phyloP scores from a whole-genome alignment of 2,888 invertebrate species.

The Oscheius sp. region DNA sequence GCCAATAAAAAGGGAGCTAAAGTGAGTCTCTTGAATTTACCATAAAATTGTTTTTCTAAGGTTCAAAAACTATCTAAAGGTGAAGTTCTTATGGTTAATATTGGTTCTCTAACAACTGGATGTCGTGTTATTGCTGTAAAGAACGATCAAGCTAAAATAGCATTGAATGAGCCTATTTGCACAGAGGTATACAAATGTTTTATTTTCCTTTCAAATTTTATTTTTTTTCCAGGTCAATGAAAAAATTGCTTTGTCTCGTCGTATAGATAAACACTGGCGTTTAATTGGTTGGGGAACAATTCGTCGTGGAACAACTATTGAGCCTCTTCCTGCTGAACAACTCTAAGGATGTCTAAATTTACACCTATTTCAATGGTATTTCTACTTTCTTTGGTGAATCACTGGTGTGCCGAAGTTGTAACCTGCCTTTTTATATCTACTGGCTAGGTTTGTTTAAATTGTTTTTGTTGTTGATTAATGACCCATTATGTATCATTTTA shows the following conservation, averaged over 20 bases:
- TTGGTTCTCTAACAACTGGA: slow-evolving; percentile 97
- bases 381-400: slow-evolving; percentile 11
- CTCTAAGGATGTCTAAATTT: not conserved
- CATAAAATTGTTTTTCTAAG: slow-evolving; percentile 2
- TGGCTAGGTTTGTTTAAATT: not conserved
- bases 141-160: slow-evolving; percentile 83
- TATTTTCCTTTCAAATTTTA: not conserved
- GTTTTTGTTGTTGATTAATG: slow-evolving; percentile 1
- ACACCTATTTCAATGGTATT: not conserved
- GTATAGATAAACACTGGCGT: slow-evolving; percentile 99
- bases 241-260: slow-evolving; percentile 97
- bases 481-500: not conserved
- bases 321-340: slow-evolving; percentile 77
- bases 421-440: slow-evolving; percentile 20
- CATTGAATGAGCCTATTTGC: slow-evolving; percentile 93
- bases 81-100: slow-evolving; percentile 88
- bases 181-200: slow-evolving; percentile 83
- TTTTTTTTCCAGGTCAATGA: slow-evolving; percentile 79
- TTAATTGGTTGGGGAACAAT: slow-evolving; percentile 99
- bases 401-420: not conserved
- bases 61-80: slow-evolving; percentile 57
- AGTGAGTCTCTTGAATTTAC: slow-evolving; percentile 77
- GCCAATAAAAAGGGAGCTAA: slow-evolving; percentile 99
- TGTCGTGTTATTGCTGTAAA: slow-evolving; percentile 78
- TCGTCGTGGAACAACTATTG: slow-evolving; percentile 94